A percentile compares a stretch with the other conserved stretches of the same genome.
These are phyloP conservation scores for Plotosus lineatus DNA, from an alignment of 2,113 vertebrate genomes.

Conservation along the genomic window DNA sequence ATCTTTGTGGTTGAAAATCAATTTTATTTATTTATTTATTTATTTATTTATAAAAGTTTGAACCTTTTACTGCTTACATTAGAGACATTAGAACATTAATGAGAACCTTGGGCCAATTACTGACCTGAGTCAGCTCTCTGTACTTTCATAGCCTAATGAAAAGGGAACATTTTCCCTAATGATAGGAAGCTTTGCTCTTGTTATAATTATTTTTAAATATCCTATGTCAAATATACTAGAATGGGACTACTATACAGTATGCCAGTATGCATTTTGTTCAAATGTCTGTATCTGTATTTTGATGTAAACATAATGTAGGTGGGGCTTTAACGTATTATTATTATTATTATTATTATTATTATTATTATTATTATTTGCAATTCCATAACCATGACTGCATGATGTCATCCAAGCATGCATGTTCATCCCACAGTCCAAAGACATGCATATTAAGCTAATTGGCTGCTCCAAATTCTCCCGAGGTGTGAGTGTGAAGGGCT, in stretches of 20 bases:
- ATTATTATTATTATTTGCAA: too few relatives aligned
- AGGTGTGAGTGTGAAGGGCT: too few relatives aligned
- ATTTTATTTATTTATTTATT: constrained; percentile 33
- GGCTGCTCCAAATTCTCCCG: too few relatives aligned
- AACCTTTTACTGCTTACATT: too few relatives aligned
- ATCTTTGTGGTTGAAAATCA: constrained; percentile 71
- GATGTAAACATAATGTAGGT: background rate
- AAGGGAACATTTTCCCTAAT: background rate
- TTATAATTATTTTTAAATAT: background rate
- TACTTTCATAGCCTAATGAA: background rate
- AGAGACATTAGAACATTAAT: constrained; percentile 50
- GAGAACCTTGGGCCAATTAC: constrained; percentile 50
- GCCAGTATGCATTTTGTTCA: too few relatives aligned
- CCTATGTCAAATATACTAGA: too few relatives aligned
- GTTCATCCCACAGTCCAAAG: too few relatives aligned
- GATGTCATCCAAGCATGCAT: too few relatives aligned
- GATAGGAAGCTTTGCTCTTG: background rate
- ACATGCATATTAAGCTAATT: too few relatives aligned
- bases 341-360: too few relatives aligned
- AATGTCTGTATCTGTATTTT: background rate
- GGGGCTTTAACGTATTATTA: background rate
- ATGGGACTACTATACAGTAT: too few relatives aligned
- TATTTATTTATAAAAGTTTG: constrained; percentile 60
- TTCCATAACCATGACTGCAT: too few relatives aligned
- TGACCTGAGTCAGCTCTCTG: background rate